phyloP scores from a whole-genome alignment of 2,888 invertebrate genomes.

The Lasioglossum malachurum region DNA sequence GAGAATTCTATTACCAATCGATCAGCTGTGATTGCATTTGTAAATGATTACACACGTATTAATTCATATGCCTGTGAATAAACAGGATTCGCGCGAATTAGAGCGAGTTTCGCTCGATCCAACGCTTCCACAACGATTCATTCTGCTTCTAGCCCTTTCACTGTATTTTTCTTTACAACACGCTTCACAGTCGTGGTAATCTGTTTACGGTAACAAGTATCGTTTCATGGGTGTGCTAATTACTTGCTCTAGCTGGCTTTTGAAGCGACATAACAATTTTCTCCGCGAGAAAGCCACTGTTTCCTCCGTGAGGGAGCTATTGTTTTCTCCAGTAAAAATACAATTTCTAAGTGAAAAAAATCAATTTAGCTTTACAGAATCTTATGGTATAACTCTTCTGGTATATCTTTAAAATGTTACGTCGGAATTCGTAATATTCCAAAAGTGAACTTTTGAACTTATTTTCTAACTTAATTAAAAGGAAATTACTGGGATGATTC shows the following conservation, averaged over 20 bases:
- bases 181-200: not conserved
- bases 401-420: too few relatives aligned
- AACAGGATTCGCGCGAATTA: not conserved
- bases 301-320: not conserved
- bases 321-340: not conserved
- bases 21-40: conserved; percentile 13
- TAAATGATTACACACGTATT: conserved; percentile 7
- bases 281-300: not conserved
- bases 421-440: too few relatives aligned
- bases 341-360: too few relatives aligned
- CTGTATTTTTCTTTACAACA: not conserved
- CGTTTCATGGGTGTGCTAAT: not conserved
- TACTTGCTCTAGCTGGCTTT: not conserved
- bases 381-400: too few relatives aligned
- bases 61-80: conserved; percentile 7
- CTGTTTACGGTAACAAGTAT: not conserved
- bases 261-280: not conserved
- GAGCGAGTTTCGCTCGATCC: not conserved
- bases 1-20: conserved; percentile 13
- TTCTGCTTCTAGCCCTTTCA: not conserved
- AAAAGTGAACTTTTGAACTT: too few relatives aligned
- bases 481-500: too few relatives aligned
- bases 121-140: not conserved
- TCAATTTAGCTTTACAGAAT: too few relatives aligned
- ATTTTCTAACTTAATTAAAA: too few relatives aligned